These are phyloP conservation scores for Orbicella faveolata DNA, from an alignment of 64 coral and sea anemone species.

Conservation along the genomic window DNA sequence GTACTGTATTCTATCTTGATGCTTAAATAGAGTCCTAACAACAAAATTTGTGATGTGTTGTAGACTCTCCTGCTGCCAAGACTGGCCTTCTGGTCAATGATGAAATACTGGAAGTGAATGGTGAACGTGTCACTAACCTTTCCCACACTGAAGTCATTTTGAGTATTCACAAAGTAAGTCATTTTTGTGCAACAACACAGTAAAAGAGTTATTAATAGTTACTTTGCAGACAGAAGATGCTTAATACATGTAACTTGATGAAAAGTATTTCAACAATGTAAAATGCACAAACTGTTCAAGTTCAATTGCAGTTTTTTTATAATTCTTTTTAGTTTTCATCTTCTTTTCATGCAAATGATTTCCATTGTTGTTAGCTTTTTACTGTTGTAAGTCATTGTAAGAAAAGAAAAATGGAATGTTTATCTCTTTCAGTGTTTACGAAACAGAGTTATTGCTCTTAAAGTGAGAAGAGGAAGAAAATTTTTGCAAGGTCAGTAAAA, in stretches of 20 bases:
- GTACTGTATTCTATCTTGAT: too few relatives aligned
- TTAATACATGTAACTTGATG: too few relatives aligned
- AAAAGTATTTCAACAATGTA: too few relatives aligned
- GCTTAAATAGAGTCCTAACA: too few relatives aligned
- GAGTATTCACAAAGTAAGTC: conserved; percentile 85
- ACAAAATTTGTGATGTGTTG: not conserved
- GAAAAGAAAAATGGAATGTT: not conserved
- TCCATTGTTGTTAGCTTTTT: not conserved
- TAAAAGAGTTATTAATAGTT: too few relatives aligned
- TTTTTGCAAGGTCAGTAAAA: conserved; percentile 49
- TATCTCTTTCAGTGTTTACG: conserved; percentile 70
- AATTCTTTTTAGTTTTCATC: too few relatives aligned
- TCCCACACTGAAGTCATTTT: conserved; percentile 88
- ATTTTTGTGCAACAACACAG: too few relatives aligned
- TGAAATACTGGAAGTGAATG: conserved; percentile 96
- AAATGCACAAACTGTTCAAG: too few relatives aligned
- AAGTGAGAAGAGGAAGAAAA: conserved; percentile 66
- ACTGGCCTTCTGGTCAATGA: conserved; percentile 72
- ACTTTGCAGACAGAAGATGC: too few relatives aligned
- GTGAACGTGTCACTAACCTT: conserved; percentile 51
- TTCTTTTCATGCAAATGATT: too few relatives aligned
- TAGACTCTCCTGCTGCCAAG: conserved; percentile 87
- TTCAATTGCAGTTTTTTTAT: too few relatives aligned
- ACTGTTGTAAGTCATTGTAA: not conserved
- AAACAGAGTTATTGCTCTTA: conserved; percentile 90